Percentiles rank a stretch among this genome's conserved stretches.
Conservation (phyloP, 2,797 vertebrate species). For the Clarias fuscus region DNA sequence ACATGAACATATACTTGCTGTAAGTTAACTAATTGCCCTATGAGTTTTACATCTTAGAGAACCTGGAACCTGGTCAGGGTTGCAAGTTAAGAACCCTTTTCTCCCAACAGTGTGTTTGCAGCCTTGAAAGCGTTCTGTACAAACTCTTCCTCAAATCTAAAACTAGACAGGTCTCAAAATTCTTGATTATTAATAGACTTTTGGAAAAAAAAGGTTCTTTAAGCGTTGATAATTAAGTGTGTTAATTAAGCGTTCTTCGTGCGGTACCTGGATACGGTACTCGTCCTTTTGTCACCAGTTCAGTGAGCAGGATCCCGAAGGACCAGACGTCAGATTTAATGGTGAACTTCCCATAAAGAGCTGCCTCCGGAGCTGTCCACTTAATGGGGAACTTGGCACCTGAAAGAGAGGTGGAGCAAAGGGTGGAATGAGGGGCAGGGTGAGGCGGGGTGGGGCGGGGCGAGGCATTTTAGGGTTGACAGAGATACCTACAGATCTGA, state of each 20-base stretch:
- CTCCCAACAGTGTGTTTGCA: neutral
- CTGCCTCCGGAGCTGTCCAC: slow-evolving; percentile 95
- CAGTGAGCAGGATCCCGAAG: slow-evolving; percentile 93
- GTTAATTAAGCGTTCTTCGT: neutral
- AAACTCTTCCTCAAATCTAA: neutral
- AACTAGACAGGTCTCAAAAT: neutral
- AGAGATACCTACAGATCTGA: no score
- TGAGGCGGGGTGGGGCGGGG: no score
- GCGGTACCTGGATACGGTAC: slow-evolving; percentile 95
- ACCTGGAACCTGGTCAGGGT: neutral
- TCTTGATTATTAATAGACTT: neutral
- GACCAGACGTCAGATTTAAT: slow-evolving; percentile 99
- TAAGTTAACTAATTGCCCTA: neutral
- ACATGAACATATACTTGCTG: neutral
- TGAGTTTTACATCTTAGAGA: neutral
- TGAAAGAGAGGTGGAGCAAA: slow-evolving; percentile 57
- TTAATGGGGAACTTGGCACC: slow-evolving; percentile 98
- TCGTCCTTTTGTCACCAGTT: slow-evolving; percentile 96
- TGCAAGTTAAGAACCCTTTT: neutral
- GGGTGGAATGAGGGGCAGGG: neutral
- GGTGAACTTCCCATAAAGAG: slow-evolving; percentile 94
- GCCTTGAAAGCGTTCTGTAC: neutral
- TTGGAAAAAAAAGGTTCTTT: neutral
- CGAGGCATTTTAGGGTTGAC: neutral
- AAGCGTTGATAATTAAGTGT: no score